phyloP scores from a whole-genome alignment of 2,888 invertebrate genomes.

The Tachina grossa region DNA sequence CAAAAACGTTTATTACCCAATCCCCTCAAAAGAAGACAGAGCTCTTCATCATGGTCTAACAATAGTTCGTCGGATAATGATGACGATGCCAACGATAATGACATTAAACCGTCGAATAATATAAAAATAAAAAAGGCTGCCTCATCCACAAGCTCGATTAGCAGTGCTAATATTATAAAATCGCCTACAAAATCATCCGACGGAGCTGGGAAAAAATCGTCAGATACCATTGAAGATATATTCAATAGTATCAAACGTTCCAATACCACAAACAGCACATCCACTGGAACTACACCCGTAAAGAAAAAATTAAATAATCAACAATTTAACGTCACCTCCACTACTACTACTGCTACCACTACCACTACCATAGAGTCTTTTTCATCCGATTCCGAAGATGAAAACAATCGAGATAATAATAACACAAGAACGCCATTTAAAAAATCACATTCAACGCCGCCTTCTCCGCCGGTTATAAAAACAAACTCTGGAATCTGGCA shows the following conservation, averaged over 20 bases:
- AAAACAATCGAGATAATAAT: slow-evolving; percentile 45
- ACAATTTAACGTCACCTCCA: slow-evolving; percentile 70
- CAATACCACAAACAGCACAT: slow-evolving; percentile 51
- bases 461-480: slow-evolving; percentile 81
- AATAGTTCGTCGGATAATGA: slow-evolving; percentile 71
- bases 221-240: slow-evolving; percentile 80
- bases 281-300: slow-evolving; percentile 40
- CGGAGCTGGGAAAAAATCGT: slow-evolving; percentile 73
- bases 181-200: slow-evolving; percentile 40
- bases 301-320: slow-evolving; percentile 72
- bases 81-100: slow-evolving; percentile 70
- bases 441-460: slow-evolving; percentile 77
- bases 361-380: slow-evolving; percentile 65
- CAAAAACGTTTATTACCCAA: slow-evolving; percentile 62
- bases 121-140: slow-evolving; percentile 67
- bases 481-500: slow-evolving; percentile 82
- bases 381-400: slow-evolving; percentile 69
- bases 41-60: slow-evolving; percentile 66
- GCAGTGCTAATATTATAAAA: slow-evolving; percentile 33
- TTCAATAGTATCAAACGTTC: slow-evolving; percentile 74
- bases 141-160: slow-evolving; percentile 58
- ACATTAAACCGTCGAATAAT: slow-evolving; percentile 51
- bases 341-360: slow-evolving; percentile 74
- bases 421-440: slow-evolving; percentile 68
- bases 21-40: slow-evolving; percentile 76